Evolutionary conservation across 2,797 vertebrate species (phyloP), one percentile per base, ranked within the genome.

Genomic region (Dallia pectoralis): DNA sequence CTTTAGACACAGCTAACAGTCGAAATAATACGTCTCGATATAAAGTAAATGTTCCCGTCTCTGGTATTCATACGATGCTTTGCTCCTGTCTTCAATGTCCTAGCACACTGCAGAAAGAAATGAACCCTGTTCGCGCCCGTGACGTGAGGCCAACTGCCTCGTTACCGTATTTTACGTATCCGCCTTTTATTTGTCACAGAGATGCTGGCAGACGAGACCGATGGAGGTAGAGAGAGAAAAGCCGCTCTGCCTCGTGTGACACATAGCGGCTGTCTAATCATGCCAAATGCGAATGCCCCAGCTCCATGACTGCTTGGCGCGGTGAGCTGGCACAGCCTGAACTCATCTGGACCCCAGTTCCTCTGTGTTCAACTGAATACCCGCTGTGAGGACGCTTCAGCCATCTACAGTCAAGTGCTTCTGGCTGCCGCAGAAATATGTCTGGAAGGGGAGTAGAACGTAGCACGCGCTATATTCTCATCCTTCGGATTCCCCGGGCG

Each of bases 351-450:
- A 82, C 80, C 40, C 67, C 15, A 44, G 19, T 82, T 79, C 81
- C 77, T 77, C 77, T 81, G 77, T 85, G 82, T 83, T 71, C 74
- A 86, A 79, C 81, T 74, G 77, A 82, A 84, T 78, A 84, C 81
- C 81, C 81, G 61, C 66, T 48, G 74, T 80, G 82, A 80, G 79
- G 77, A 84, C 77, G 83, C 79, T 83, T 88, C 85, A 87, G 83
- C 84, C 86, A 61, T 84, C 85, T 80, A 85, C 89, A 92, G 90
- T 92, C 91, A 91, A 90, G 89, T 90, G 85, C 86, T 84, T 79
- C 84, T 92, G 89, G 91, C 90, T 91, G 74, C 85, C 85, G 88
- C 86, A 90, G 88, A 56, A 90, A 85, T 86, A 79, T 76, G 72
- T 75, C 79, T 77, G 36, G 56, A 69, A 81, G 83, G 77, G 61